Evolutionary conservation across 2,888 invertebrate species (phyloP), one percentile per base, ranked within the genome.

Genomic region (Choristoneura rosaceana): DNA sequence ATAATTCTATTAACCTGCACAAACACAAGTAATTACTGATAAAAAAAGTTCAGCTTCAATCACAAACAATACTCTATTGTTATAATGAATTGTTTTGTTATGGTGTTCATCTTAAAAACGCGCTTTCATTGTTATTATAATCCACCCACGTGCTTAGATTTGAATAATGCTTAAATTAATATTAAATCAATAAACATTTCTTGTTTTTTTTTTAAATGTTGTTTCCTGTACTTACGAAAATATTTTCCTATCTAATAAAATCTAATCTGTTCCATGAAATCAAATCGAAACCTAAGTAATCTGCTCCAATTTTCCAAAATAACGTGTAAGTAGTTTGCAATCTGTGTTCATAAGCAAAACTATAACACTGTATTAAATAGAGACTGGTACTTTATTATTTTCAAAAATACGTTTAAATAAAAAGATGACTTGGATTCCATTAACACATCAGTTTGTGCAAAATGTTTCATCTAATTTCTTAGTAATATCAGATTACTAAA

Each of bases 51-150:
- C 81, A 84, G 78, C 81, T 81, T 83, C 82, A 86, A 87, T 86
- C 84, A 87, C 83, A 89, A 90, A 92, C 93, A 93, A 92, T 93
- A 84, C 84, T 76, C 87, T 84, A 91, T 92, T 92, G 90, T 91
- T 85, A 80, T 85, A 87, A 89, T 88, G 86, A 88, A 87, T 89
- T 90, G 89, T 89, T 90, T 89, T 86, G 88, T 91, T 88, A 85
- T 83, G 7, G 81, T 84, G 87, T 85, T 83, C 82, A 86, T 84
- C 81, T 81, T 73, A 82, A 88, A 90, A 87, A 78, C 85, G 90
- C 87, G 80, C 71, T 75, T 82, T 92, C 90, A 92, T 88, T 87
- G 87, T 86, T 83, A 79, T 79, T 84, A 84, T 87, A 90, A 88
- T 88, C 87, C 86, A 75, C 91, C 92, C 89, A 92, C 92, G 87